Evolutionary conservation across 2,888 invertebrate genomes (phyloP), one percentile per base, ranked within the genome.

Genomic region (Campaea margaritaria): DNA sequence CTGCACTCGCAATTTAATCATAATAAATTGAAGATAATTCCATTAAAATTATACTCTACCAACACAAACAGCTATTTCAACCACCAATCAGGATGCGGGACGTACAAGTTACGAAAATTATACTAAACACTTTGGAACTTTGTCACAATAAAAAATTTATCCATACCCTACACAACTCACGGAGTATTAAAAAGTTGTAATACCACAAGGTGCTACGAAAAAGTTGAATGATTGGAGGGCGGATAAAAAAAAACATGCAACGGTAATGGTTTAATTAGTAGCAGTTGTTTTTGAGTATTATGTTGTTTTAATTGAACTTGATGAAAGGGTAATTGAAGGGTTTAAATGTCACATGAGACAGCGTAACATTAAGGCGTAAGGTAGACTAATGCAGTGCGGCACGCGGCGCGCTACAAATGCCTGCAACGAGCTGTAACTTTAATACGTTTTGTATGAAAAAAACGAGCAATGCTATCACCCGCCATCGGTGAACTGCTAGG

Each of bases 1-100:
- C 62, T 67, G 67, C 62, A 47, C 49, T 58, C 54, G 36, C 51
- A 52, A 50, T 59, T 62, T 47, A 63, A 67, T 62, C 62, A 62
- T 53, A 52, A 3, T 43, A 57, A 55, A 67, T 67, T 58, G 59
- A 59, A 62, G 28, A 46, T 62, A 65, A 64, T 65, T 65, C 52
- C 58, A 56, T 64, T 64, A 59, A 69, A 65, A 69, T 65, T 65
- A 67, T 61, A 62, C 53, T 53, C 41, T 12, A 41, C 14, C 27
- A 44, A 51, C 44, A 55, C 39, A 50, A 56, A 43, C 53, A 21
- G 56, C 48, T 56, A 56, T 28, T 39, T 39, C 4, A 28, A 36
- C 31, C 43, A 45, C 59, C 60, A 67, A 62, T 64, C 53, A 57
- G 56, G 31, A 59, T 58, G 58, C 52, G 53, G 56, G 50, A 43